These are phyloP conservation scores for Halictus rubicundus DNA, from an alignment of 1,140 invertebrate genomes.

Conservation along the genomic window DNA sequence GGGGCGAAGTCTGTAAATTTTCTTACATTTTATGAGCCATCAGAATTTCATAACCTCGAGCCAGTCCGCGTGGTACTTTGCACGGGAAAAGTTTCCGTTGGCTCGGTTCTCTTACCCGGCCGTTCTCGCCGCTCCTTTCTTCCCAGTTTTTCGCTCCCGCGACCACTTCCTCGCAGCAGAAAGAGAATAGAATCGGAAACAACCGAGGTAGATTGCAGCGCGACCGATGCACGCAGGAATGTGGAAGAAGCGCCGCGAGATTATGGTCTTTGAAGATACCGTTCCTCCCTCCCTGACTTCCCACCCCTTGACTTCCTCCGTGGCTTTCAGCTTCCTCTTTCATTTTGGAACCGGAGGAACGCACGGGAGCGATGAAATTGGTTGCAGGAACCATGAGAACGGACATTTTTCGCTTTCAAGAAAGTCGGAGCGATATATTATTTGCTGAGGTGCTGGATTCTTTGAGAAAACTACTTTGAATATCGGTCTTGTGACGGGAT, in stretches of 20 bases:
- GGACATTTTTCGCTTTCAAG: too few species aligned
- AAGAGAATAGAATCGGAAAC: slow-evolving; percentile 44
- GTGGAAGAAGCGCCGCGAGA: not conserved
- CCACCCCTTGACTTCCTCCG: not conserved
- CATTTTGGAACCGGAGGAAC: not conserved
- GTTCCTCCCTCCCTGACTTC: not conserved
- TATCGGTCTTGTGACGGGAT: too few species aligned
- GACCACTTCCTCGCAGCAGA: slow-evolving; percentile 44
- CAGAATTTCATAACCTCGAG: slow-evolving; percentile 82
- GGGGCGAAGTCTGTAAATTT: slow-evolving; percentile 80
- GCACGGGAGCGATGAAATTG: not conserved
- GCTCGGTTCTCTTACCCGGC: slow-evolving; percentile 60
- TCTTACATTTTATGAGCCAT: slow-evolving; percentile 82
- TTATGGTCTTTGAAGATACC: not conserved
- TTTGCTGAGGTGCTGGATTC: too few species aligned
- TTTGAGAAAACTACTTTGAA: too few species aligned
- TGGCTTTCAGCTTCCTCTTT: not conserved
- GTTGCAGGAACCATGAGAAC: too few species aligned
- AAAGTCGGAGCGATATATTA: too few species aligned
- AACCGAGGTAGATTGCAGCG: slow-evolving; percentile 29
- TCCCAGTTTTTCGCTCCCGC: slow-evolving; percentile 59
- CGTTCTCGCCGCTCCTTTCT: slow-evolving; percentile 45
- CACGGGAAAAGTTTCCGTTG: slow-evolving; percentile 78
- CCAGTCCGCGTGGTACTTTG: slow-evolving; percentile 81
- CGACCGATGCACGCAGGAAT: slow-evolving; percentile 25